Percentiles rank a stretch among this genome's conserved stretches.
Evolutionary conservation across 2,888 invertebrate genomes (phyloP).

Genomic region (Pandemis corylana): DNA sequence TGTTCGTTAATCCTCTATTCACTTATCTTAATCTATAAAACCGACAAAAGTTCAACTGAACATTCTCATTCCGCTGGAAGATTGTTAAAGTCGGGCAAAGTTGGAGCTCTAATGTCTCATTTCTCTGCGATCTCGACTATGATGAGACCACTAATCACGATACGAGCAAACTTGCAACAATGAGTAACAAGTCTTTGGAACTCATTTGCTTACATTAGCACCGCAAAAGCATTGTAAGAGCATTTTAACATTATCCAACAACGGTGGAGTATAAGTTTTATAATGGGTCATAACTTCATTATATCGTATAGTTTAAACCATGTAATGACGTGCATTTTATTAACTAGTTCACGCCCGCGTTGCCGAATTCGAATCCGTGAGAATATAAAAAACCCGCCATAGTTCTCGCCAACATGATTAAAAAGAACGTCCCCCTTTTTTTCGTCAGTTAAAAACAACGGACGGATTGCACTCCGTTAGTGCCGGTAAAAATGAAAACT

Average conservation of each 20-base stretch:
- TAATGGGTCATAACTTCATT: not conserved
- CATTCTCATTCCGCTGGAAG: not conserved
- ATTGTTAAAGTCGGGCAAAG: not conserved
- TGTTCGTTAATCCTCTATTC: not conserved
- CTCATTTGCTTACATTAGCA: constrained; percentile 9
- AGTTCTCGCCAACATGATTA: too few species aligned
- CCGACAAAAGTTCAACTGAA: constrained; percentile 1
- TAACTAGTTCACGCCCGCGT: too few species aligned
- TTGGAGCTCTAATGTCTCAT: not conserved
- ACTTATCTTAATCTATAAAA: constrained; percentile 7
- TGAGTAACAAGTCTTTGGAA: constrained; percentile 7
- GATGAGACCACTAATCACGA: constrained; percentile 7
- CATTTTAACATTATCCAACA: not conserved
- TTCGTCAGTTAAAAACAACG: too few species aligned
- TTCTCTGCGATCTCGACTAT: not conserved
- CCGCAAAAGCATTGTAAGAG: not conserved
- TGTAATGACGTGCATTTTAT: too few species aligned
- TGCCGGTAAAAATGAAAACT: too few species aligned
- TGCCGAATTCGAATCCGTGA: not conserved
- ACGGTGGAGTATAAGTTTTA: not conserved
- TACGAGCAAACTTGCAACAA: constrained; percentile 4
- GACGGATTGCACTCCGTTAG: too few species aligned
- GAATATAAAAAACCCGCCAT: too few species aligned
- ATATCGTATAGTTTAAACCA: not conserved
- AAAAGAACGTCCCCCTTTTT: too few species aligned